These are phyloP conservation scores for Seira ritae DNA, from an alignment of 2,888 invertebrate species.

Conservation along the genomic window DNA sequence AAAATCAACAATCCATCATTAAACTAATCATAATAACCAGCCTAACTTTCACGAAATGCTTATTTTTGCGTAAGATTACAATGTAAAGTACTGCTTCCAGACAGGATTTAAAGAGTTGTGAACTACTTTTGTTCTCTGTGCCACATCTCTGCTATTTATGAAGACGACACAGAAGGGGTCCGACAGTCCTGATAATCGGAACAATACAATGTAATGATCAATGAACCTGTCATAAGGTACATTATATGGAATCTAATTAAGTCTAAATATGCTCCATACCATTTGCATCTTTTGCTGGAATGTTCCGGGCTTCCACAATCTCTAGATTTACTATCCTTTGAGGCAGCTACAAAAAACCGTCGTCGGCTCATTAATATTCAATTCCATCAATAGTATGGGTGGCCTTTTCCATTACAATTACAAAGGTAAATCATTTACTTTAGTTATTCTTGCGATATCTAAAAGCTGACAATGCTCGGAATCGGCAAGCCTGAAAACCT, in stretches of 20 bases:
- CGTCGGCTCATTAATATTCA: no score
- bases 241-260: neutral
- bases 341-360: conserved; percentile 33
- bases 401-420: no score
- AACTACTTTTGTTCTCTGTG: conserved; percentile 48
- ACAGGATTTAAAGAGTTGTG: conserved; percentile 48
- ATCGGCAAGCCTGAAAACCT: conserved; percentile 45
- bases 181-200: conserved; percentile 29
- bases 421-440: no score
- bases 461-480: conserved; percentile 38
- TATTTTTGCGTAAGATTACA: conserved; percentile 56
- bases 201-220: no score
- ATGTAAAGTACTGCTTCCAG: conserved; percentile 62
- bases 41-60: neutral
- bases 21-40: neutral
- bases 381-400: no score
- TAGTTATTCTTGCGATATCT: conserved; percentile 46
- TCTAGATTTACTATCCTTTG: conserved; percentile 56
- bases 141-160: conserved; percentile 51
- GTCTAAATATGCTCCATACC: conserved; percentile 16
- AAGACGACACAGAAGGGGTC: conserved; percentile 62
- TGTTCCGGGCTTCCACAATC: conserved; percentile 56
- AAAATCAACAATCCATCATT: neutral
- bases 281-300: conserved; percentile 61
- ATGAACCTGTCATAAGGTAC: no score